Evolutionary conservation across 2,797 vertebrate species (phyloP).

Genomic region (Melanotaenia maccullochi): DNA sequence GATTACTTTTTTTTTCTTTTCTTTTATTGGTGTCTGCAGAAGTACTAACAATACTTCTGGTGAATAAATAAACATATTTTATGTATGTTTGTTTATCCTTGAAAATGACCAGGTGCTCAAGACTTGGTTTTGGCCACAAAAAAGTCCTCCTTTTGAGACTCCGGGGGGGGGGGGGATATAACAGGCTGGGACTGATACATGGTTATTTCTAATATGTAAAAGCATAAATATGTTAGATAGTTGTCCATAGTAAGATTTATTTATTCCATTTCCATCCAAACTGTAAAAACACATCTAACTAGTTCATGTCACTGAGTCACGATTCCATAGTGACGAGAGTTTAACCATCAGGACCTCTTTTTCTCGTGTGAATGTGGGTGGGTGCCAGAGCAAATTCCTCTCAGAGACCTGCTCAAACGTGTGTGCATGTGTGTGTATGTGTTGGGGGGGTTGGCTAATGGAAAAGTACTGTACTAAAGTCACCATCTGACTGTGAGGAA

Average conservation of each 20-base stretch:
- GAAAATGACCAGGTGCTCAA: constrained; percentile 26
- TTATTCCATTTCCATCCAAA: constrained; percentile 62
- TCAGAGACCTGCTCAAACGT: constrained; percentile 14
- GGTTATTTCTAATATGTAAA: constrained; percentile 56
- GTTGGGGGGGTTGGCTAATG: constrained; percentile 7
- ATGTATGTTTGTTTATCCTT: constrained; percentile 35
- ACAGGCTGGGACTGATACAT: constrained; percentile 14
- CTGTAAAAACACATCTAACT: constrained; percentile 40
- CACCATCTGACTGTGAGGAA: constrained; percentile 35
- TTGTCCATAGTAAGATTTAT: constrained; percentile 53
- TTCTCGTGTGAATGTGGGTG: constrained; percentile 41
- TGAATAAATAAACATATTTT: constrained; percentile 33
- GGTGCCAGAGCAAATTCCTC: constrained; percentile 14
- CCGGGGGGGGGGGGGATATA: constrained; percentile 5
- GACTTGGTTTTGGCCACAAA: constrained; percentile 32
- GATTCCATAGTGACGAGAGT: constrained; percentile 53
- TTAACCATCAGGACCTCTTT: constrained; percentile 68
- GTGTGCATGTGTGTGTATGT: constrained; percentile 9
- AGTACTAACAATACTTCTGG: constrained; percentile 25
- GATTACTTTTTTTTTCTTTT: constrained; percentile 6
- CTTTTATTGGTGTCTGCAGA: constrained; percentile 21
- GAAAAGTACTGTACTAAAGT: constrained; percentile 50
- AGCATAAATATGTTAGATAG: constrained; percentile 34
- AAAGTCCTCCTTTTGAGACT: constrained; percentile 31
- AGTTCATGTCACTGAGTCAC: constrained; percentile 32